phyloP scores from a whole-genome alignment of 2,113 vertebrate species.

The Zingel zingel region DNA sequence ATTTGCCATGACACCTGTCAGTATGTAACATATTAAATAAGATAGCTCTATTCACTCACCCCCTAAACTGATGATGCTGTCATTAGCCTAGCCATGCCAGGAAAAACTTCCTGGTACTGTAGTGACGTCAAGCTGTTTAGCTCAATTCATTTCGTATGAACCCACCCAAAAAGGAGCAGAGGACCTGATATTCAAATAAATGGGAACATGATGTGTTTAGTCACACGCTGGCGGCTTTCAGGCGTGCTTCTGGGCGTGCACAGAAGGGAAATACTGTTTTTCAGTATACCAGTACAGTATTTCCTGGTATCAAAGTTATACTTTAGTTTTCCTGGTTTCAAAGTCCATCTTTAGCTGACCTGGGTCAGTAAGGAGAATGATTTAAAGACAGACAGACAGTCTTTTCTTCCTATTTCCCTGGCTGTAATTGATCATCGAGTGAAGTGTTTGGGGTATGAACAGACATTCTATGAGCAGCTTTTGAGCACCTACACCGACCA shows the following conservation, averaged over 20 bases:
- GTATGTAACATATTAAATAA: too few relatives aligned
- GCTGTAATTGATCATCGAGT: not conserved
- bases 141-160: not conserved
- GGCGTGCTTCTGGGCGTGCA: not conserved
- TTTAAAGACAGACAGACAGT: not conserved
- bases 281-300: not conserved
- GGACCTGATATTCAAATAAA: slow-evolving; percentile 20
- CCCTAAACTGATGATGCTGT: too few relatives aligned
- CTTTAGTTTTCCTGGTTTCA: too few relatives aligned
- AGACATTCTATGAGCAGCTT: not conserved
- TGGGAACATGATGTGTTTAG: slow-evolving; percentile 1
- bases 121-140: slow-evolving; percentile 38
- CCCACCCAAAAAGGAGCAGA: not conserved
- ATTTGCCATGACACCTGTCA: too few relatives aligned
- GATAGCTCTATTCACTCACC: too few relatives aligned
- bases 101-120: not conserved
- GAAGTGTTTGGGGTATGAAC: too few relatives aligned
- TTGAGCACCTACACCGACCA: not conserved
- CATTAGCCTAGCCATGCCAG: too few relatives aligned
- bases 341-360: too few relatives aligned
- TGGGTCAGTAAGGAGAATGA: not conserved
- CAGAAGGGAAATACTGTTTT: not conserved
- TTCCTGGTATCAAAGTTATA: too few relatives aligned
- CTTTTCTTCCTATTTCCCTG: not conserved
- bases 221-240: slow-evolving; percentile 31